These are phyloP conservation scores for Rhabdornis inornatus DNA, from an alignment of 2,113 vertebrate genomes.

Conservation along the genomic window DNA sequence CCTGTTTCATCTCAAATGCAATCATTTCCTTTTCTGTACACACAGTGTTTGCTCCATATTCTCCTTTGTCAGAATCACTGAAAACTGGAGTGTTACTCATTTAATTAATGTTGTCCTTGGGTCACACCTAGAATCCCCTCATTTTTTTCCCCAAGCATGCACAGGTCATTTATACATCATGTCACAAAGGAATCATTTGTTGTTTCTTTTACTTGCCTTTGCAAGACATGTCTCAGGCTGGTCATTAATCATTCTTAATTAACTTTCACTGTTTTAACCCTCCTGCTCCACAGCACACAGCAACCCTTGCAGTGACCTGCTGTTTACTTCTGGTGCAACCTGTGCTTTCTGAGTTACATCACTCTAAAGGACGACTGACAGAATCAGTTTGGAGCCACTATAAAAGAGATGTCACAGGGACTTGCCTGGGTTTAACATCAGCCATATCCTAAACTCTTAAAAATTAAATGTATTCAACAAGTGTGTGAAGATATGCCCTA, in stretches of 20 bases:
- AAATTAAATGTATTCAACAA: background rate
- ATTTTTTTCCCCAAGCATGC: background rate
- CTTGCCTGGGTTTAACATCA: background rate
- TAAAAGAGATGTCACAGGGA: background rate
- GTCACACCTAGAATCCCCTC: background rate
- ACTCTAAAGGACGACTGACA: background rate
- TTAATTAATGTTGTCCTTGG: background rate
- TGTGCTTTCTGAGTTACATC: background rate
- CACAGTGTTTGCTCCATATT: background rate
- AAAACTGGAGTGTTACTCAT: background rate
- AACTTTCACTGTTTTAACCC: background rate
- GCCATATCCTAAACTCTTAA: background rate
- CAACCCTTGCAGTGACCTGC: background rate
- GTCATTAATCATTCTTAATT: background rate
- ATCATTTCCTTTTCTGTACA: conserved; percentile 10
- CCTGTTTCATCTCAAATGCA: background rate
- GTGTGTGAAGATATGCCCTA: background rate
- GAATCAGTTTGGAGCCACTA: background rate
- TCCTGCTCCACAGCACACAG: background rate
- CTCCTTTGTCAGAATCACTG: background rate
- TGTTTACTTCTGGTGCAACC: background rate
- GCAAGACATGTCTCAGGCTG: background rate
- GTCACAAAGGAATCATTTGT: background rate
- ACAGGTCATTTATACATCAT: background rate
- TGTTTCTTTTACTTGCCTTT: background rate